A percentile compares a stretch with the other conserved stretches of the same genome.
These are phyloP conservation scores for Cyanistes caeruleus DNA, from an alignment of 2,113 vertebrate genomes.

Conservation along the genomic window DNA sequence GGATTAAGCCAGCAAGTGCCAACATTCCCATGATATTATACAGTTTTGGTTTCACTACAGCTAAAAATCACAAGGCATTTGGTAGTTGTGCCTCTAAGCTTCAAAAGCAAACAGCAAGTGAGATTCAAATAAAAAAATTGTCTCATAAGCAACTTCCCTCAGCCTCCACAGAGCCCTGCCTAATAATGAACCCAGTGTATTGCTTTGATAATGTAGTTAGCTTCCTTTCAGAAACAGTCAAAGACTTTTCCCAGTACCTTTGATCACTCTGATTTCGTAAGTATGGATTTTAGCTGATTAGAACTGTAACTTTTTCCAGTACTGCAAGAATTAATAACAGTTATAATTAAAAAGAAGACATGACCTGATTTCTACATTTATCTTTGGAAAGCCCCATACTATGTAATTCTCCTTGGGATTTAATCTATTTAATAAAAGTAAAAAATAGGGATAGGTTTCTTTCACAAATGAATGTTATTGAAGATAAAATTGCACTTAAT, in stretches of 20 bases:
- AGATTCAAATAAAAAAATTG: background rate
- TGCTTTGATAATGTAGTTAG: background rate
- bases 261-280: background rate
- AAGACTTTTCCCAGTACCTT: background rate
- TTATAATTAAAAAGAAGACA: background rate
- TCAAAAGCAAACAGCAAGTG: background rate
- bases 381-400: background rate
- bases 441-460: background rate
- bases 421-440: constrained; percentile 3
- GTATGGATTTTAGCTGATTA: background rate
- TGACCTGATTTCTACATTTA: background rate
- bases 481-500: constrained; percentile 23
- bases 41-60: background rate
- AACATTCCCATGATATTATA: background rate
- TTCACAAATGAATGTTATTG: background rate
- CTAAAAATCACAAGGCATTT: background rate
- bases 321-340: background rate
- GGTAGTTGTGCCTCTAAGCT: background rate
- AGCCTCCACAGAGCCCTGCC: background rate
- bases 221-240: constrained; percentile 18
- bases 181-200: background rate
- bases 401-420: background rate
- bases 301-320: background rate
- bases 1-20: background rate
- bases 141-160: background rate